These are phyloP conservation scores for Galeopsomyia nigrocyanea DNA, from an alignment of 2,888 invertebrate species.

Conservation along the genomic window DNA sequence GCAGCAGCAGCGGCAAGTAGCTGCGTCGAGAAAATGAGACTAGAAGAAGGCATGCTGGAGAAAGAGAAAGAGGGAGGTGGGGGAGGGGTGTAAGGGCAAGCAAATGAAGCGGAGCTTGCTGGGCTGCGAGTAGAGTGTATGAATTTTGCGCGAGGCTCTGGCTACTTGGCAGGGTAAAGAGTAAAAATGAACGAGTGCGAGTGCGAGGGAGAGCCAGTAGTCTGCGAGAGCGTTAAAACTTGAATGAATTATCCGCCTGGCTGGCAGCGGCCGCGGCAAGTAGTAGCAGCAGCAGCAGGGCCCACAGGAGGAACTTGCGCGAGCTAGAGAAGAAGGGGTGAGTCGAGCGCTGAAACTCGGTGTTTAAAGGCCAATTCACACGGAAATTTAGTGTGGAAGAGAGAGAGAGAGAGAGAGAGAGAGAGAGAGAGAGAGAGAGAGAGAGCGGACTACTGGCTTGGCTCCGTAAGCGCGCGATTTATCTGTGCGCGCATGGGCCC, in stretches of 20 bases:
- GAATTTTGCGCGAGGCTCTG: conserved; percentile 17
- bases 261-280: conserved; percentile 3
- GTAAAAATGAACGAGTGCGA: conserved; percentile 22
- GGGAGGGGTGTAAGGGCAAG: neutral
- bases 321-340: too few relatives aligned
- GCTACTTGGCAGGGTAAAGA: neutral
- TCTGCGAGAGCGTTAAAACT: conserved; percentile 36
- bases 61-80: conserved; percentile 11
- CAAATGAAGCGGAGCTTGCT: conserved; percentile 9
- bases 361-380: conserved; percentile 46
- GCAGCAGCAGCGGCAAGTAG: too few relatives aligned
- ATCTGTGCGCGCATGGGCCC: conserved; percentile 20
- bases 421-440: neutral
- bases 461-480: conserved; percentile 25
- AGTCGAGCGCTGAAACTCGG: conserved; percentile 2
- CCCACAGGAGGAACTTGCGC: neutral
- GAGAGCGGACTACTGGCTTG: conserved; percentile 1
- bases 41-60: neutral
- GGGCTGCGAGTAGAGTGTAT: conserved; percentile 16
- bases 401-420: neutral
- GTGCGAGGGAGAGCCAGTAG: neutral
- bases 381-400: conserved; percentile 32
- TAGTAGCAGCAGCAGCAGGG: too few relatives aligned
- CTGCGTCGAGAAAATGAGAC: too few relatives aligned
- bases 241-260: conserved; percentile 43